Percentiles rank a stretch among this genome's conserved stretches.
Conservation (phyloP, 2,888 invertebrate genomes). For the Catocala fraxini region DNA sequence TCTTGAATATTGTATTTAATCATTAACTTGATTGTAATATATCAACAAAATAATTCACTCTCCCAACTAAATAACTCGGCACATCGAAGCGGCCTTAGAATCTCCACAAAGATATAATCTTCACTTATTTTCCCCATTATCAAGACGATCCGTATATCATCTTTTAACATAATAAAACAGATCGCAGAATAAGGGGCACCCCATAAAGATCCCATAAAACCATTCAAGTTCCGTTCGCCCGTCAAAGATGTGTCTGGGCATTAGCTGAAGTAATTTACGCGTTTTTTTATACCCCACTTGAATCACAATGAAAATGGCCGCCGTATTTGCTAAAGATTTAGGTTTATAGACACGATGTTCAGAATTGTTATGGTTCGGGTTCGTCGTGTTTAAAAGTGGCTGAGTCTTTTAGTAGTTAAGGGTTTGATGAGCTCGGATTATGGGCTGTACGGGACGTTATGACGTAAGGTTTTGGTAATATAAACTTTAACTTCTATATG, state of each 20-base stretch:
- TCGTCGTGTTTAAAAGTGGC: conserved; percentile 9
- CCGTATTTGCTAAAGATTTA: conserved; percentile 55
- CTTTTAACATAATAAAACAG: conserved; percentile 49
- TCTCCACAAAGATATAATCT: conserved; percentile 22
- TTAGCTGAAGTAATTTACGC: conserved; percentile 76
- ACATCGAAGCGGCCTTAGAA: conserved; percentile 3
- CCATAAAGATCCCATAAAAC: conserved; percentile 68
- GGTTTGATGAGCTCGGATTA: not conserved
- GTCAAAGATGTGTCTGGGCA: conserved; percentile 61
- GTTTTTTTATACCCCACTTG: conserved; percentile 73
- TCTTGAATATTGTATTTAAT: no score
- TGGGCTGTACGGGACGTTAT: no score
- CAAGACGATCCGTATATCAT: conserved; percentile 42
- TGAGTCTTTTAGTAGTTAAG: conserved; percentile 8
- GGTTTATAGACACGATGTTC: conserved; percentile 39
- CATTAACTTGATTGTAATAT: not conserved
- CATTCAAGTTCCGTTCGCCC: conserved; percentile 57
- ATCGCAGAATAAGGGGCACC: conserved; percentile 40
- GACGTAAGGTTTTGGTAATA: no score
- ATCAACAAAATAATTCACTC: conserved; percentile 1
- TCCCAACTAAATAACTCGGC: not conserved
- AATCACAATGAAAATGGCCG: conserved; percentile 69
- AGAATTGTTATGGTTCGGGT: conserved; percentile 28
- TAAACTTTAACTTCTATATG: no score
- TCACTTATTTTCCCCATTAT: conserved; percentile 29